Conservation (phyloP, 2,888 invertebrate species). For the Pristionchus fissidentatus region DNA sequence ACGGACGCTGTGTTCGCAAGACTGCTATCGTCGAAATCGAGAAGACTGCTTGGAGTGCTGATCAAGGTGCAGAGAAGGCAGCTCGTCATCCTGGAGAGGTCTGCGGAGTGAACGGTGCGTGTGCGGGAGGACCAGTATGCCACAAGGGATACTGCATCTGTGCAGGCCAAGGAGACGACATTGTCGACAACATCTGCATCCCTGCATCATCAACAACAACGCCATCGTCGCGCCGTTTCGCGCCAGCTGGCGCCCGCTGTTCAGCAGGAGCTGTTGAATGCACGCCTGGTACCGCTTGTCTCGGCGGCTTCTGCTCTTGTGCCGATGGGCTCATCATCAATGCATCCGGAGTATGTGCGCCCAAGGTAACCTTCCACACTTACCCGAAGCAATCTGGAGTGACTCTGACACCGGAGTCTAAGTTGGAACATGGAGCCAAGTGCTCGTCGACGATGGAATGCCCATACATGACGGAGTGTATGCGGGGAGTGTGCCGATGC, state of each 20-base stretch:
- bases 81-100: slow-evolving; percentile 38
- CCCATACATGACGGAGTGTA: slow-evolving; percentile 69
- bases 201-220: slow-evolving; percentile 50
- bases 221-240: not conserved
- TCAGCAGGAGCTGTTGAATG: slow-evolving; percentile 54
- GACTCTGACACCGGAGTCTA: not conserved
- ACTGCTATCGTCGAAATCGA: slow-evolving; percentile 44
- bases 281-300: slow-evolving; percentile 59
- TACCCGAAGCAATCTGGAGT: slow-evolving; percentile 17
- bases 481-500: slow-evolving; percentile 72
- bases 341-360: slow-evolving; percentile 22
- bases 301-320: slow-evolving; percentile 61
- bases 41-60: not conserved
- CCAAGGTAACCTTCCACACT: slow-evolving; percentile 16
- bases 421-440: slow-evolving; percentile 60
- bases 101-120: slow-evolving; percentile 55
- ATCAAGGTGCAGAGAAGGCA: not conserved
- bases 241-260: slow-evolving; percentile 69
- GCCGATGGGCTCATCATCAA: slow-evolving; percentile 54
- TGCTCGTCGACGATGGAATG: slow-evolving; percentile 68
- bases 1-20: slow-evolving; percentile 60
- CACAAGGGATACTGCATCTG: slow-evolving; percentile 59
- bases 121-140: slow-evolving; percentile 64
- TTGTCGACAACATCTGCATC: slow-evolving; percentile 62
- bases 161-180: slow-evolving; percentile 60